These are phyloP conservation scores for Chrysina gloriosa DNA, from an alignment of 2,888 invertebrate genomes.

Conservation along the genomic window DNA sequence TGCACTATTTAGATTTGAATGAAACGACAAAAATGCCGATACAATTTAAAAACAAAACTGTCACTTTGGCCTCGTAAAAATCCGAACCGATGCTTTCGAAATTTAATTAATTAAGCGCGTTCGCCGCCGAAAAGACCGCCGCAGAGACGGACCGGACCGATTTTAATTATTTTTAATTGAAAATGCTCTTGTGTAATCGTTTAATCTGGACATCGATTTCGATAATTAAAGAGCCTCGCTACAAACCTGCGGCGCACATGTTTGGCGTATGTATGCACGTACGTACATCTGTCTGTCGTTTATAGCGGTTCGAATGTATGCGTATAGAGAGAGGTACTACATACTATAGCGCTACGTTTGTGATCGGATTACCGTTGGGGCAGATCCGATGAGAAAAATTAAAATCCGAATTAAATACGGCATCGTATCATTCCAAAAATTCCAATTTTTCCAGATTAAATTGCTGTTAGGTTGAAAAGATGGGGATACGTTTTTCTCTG, in stretches of 20 bases:
- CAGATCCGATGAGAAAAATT: not conserved
- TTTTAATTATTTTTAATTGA: slow-evolving; percentile 37
- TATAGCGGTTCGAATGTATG: not conserved
- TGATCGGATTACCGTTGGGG: not conserved
- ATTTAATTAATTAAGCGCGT: slow-evolving; percentile 25
- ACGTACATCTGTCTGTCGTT: not conserved
- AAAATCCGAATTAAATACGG: not conserved
- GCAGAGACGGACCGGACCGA: slow-evolving; percentile 13
- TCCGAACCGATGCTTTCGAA: slow-evolving; percentile 9
- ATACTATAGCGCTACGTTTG: not conserved
- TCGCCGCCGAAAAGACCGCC: not conserved
- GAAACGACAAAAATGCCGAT: not conserved
- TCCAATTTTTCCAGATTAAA: not conserved
- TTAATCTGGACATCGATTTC: slow-evolving; percentile 33
- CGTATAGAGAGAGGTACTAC: not conserved
- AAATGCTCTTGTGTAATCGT: slow-evolving; percentile 36
- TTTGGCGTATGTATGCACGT: not conserved
- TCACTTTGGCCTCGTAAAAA: not conserved
- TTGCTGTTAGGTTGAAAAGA: too few relatives aligned
- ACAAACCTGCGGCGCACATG: too few relatives aligned
- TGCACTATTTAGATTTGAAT: not conserved
- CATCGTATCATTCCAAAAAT: not conserved
- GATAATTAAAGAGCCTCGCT: slow-evolving; percentile 25
- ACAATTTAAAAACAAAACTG: slow-evolving; percentile 5
- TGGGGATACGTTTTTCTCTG: too few relatives aligned